A percentile compares a stretch with the other conserved stretches of the same genome.
phyloP scores from a whole-genome alignment of 2,797 vertebrate genomes.

The Gymnocypris eckloni region DNA sequence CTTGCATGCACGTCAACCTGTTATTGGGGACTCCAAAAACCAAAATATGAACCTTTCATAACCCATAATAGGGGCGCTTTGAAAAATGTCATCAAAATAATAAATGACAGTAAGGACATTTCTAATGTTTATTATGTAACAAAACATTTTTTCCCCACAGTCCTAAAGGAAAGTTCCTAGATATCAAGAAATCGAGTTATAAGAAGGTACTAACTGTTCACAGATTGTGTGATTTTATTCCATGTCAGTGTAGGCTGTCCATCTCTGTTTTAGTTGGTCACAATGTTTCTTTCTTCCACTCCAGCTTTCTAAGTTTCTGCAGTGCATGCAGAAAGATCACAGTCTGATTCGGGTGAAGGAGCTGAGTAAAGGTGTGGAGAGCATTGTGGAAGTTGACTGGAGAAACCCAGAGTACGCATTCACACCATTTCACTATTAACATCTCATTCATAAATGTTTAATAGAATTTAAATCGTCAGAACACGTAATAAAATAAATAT shows the following conservation, averaged over 20 bases:
- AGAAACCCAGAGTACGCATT: conserved; percentile 86
- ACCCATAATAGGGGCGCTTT: no score
- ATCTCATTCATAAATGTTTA: not conserved
- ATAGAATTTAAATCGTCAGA: not conserved
- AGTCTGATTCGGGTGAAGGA: conserved; percentile 90
- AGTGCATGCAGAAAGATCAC: conserved; percentile 91
- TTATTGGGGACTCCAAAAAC: no score
- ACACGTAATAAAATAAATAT: not conserved
- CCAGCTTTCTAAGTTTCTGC: conserved; percentile 95
- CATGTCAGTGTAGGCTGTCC: not conserved
- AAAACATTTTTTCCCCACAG: conserved; percentile 68
- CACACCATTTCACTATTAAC: not conserved
- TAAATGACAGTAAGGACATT: no score
- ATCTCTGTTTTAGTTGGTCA: not conserved
- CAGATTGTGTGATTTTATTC: conserved; percentile 3
- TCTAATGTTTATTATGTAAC: not conserved
- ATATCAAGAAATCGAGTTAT: conserved; percentile 97
- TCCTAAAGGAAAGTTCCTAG: conserved; percentile 87
- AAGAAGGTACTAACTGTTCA: conserved; percentile 86
- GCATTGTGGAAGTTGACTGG: conserved; percentile 95
- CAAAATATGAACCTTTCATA: no score
- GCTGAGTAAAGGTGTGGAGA: conserved; percentile 94
- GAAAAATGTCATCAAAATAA: no score
- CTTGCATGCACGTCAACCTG: no score
- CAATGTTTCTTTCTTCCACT: not conserved